A percentile compares a stretch with the other conserved stretches of the same genome.
Evolutionary conservation across 2,113 vertebrate species (phyloP).

Genomic region (Riparia riparia): DNA sequence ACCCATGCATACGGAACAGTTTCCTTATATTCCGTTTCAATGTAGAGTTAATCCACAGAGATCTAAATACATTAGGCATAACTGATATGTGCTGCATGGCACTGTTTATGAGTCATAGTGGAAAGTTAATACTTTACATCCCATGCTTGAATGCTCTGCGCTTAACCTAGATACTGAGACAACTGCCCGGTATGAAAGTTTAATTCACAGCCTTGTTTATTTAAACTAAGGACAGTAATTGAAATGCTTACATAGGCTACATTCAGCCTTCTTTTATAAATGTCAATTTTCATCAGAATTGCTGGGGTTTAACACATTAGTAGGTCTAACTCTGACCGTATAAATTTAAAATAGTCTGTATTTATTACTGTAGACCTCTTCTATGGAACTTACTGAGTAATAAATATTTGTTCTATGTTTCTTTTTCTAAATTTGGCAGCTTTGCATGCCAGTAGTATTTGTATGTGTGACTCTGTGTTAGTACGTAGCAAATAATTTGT

Average conservation of each 20-base stretch:
- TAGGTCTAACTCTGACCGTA: neutral
- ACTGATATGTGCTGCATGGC: neutral
- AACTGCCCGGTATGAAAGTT: neutral
- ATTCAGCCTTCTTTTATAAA: neutral
- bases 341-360: neutral
- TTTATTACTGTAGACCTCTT: neutral
- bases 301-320: neutral
- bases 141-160: neutral
- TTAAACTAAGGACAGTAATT: neutral
- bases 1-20: neutral
- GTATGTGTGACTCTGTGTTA: neutral
- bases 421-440: neutral
- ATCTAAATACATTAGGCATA: slow-evolving; percentile 43
- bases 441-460: neutral
- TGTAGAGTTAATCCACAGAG: slow-evolving; percentile 31
- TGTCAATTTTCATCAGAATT: neutral
- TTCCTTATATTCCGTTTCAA: neutral
- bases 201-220: neutral
- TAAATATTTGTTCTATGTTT: neutral
- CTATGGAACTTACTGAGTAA: neutral
- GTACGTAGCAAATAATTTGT: neutral
- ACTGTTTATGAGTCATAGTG: slow-evolving; percentile 6
- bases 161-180: slow-evolving; percentile 6
- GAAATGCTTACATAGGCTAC: neutral
- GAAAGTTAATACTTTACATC: neutral